Evolutionary conservation across 2,113 vertebrate genomes (phyloP).

Genomic region (Perognathus longimembris): DNA sequence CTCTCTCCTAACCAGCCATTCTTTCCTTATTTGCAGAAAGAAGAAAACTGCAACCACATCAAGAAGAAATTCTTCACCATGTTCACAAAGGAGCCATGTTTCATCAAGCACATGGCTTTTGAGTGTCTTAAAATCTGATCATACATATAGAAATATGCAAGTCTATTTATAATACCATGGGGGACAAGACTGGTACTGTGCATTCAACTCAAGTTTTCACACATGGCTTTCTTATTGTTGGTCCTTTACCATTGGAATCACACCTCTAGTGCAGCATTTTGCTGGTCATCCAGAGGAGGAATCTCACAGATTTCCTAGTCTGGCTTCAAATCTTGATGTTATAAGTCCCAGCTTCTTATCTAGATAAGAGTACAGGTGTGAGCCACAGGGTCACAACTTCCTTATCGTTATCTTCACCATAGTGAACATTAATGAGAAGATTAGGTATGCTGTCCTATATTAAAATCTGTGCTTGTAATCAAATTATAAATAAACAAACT

Average conservation of each 20-base stretch:
- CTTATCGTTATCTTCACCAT: neutral
- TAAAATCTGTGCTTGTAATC: neutral
- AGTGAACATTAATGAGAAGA: neutral
- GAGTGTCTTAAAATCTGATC: neutral
- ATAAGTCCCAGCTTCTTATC: no score
- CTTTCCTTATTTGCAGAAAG: neutral
- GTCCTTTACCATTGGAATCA: no score
- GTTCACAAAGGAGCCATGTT: neutral
- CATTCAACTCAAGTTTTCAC: no score
- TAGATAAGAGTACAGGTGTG: no score
- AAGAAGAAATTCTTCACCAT: neutral
- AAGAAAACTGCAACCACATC: neutral
- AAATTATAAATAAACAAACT: neutral
- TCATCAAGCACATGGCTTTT: neutral
- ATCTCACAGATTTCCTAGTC: no score
- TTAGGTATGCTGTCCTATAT: neutral
- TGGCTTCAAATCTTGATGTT: no score
- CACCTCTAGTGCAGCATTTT: no score
- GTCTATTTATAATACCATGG: neutral
- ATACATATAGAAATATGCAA: neutral
- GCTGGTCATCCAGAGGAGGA: no score
- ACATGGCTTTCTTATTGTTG: no score
- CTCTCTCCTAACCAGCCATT: neutral
- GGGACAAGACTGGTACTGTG: no score
- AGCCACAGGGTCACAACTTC: no score